These are phyloP conservation scores for Phalangium opilio DNA, from an alignment of 2,888 invertebrate genomes.

Conservation along the genomic window DNA sequence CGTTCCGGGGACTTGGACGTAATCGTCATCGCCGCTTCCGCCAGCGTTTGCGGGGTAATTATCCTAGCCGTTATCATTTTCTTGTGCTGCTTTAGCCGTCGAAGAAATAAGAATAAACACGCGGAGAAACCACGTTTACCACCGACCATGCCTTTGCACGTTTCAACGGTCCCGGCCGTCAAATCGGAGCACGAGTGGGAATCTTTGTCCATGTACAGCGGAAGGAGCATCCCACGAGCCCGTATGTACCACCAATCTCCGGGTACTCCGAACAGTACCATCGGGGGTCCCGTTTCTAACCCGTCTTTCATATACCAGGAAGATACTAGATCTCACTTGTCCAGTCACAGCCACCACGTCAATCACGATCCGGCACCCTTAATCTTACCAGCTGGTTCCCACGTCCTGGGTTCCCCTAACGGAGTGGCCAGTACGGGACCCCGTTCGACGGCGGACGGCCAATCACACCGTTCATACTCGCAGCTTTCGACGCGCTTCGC, in stretches of 20 bases:
- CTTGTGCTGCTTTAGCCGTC: conserved; percentile 61
- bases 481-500: conserved; percentile 43
- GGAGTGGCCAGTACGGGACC: not conserved
- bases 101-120: conserved; percentile 9
- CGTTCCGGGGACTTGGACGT: conserved; percentile 54
- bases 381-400: not conserved
- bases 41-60: conserved; percentile 81
- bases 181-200: conserved; percentile 48
- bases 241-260: conserved; percentile 49
- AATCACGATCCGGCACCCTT: conserved; percentile 1
- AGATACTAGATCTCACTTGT: conserved; percentile 52
- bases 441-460: conserved; percentile 53
- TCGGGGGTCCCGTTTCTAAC: conserved; percentile 4
- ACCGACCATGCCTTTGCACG: conserved; percentile 9
- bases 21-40: conserved; percentile 82
- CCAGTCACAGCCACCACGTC: conserved; percentile 45
- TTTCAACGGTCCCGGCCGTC: conserved; percentile 37
- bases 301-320: conserved; percentile 33
- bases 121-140: conserved; percentile 9
- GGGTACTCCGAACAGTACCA: conserved; percentile 7
- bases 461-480: conserved; percentile 75
- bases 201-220: conserved; percentile 77
- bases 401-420: not conserved
- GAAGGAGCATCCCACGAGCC: conserved; percentile 73
- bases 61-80: conserved; percentile 78